These are phyloP conservation scores for Mycogona germanica DNA, from an alignment of 2,888 invertebrate species.

Conservation along the genomic window DNA sequence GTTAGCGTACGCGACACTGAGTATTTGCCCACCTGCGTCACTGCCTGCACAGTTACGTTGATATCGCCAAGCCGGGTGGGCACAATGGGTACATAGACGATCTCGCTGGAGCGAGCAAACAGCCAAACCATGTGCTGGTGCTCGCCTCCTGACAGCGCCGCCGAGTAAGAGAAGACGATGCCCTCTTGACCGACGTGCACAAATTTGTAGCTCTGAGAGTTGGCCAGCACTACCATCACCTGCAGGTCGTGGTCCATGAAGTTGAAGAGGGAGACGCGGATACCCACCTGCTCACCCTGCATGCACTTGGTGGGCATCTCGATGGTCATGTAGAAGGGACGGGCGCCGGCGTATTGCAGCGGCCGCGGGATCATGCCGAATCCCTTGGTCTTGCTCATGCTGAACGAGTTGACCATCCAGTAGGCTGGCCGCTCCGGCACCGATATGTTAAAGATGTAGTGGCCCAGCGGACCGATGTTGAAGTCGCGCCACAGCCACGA, in stretches of 20 bases:
- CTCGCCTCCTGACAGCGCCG: constrained; percentile 80
- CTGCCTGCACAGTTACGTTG: constrained; percentile 57
- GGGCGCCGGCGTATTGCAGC: constrained; percentile 63
- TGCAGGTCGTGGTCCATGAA: constrained; percentile 66
- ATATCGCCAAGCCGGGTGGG: constrained; percentile 61
- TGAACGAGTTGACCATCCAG: constrained; percentile 89
- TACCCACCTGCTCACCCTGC: constrained; percentile 87
- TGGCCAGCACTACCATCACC: constrained; percentile 66
- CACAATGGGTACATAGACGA: constrained; percentile 84
- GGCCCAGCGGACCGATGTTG: constrained; percentile 82
- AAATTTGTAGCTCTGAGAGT: constrained; percentile 60
- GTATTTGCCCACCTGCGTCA: constrained; percentile 35
- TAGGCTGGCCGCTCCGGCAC: constrained; percentile 74
- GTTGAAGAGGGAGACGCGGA: constrained; percentile 87
- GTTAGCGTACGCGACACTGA: constrained; percentile 30
- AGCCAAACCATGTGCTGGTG: constrained; percentile 86
- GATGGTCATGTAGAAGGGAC: constrained; percentile 89
- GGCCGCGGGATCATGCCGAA: constrained; percentile 40
- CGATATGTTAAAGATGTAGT: constrained; percentile 70
- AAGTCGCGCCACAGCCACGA: constrained; percentile 93
- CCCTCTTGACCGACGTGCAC: constrained; percentile 36
- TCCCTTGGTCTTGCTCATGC: constrained; percentile 73
- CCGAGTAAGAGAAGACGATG: constrained; percentile 63
- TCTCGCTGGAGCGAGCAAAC: constrained; percentile 37
- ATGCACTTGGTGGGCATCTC: constrained; percentile 74